Conservation (phyloP, 2,888 invertebrate genomes). For the Rhingia rostrata region DNA sequence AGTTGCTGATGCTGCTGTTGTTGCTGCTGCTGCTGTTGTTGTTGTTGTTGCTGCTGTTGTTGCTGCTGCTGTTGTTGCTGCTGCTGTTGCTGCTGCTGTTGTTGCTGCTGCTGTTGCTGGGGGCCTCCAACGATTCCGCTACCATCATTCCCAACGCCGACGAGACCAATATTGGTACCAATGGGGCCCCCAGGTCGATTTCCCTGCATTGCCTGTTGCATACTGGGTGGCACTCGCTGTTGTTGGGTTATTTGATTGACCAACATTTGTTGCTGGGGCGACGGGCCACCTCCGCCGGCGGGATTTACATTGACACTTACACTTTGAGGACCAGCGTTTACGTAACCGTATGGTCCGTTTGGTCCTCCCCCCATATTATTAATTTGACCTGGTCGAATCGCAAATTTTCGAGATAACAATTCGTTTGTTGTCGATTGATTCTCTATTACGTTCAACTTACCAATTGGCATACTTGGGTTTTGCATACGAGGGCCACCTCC, state of each 20-base stretch:
- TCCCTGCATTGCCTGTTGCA: constrained; percentile 80
- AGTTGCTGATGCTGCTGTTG: constrained; percentile 82
- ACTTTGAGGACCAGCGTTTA: constrained; percentile 76
- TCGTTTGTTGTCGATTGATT: constrained; percentile 72
- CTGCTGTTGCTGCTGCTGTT: constrained; percentile 84
- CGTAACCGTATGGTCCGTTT: constrained; percentile 80
- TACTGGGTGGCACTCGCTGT: constrained; percentile 80
- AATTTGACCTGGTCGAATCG: constrained; percentile 80
- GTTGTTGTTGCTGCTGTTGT: constrained; percentile 49
- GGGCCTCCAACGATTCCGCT: constrained; percentile 86
- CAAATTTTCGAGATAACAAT: constrained; percentile 75
- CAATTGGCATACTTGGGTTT: constrained; percentile 83
- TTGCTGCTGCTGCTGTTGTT: constrained; percentile 78
- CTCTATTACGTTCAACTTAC: constrained; percentile 77
- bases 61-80: constrained; percentile 81
- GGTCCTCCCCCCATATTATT: constrained; percentile 80
- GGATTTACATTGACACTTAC: constrained; percentile 77
- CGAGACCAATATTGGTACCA: constrained; percentile 84
- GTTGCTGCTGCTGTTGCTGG: constrained; percentile 86
- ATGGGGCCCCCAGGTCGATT: constrained; percentile 83
- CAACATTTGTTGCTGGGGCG: constrained; percentile 79
- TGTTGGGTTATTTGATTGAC: constrained; percentile 80
- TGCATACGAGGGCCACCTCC: constrained; percentile 85
- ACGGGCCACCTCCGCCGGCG: constrained; percentile 61
- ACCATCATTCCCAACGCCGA: constrained; percentile 85